A percentile compares a stretch with the other conserved stretches of the same genome.
phyloP scores from a whole-genome alignment of 2,113 vertebrate genomes.

The Antidorcas marsupialis region DNA sequence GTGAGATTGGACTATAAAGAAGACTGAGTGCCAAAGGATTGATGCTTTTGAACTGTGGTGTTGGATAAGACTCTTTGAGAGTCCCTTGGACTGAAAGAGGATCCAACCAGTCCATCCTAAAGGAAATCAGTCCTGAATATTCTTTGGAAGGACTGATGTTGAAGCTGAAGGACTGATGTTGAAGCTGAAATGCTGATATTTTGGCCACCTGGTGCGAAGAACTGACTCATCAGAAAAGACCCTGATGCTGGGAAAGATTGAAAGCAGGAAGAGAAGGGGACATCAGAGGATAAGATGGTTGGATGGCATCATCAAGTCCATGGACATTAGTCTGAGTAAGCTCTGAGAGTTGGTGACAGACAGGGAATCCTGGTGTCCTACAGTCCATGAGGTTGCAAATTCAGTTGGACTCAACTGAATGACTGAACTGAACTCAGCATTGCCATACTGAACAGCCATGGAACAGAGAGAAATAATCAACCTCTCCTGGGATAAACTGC shows the following conservation, averaged over 20 bases:
- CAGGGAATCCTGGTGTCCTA: not conserved
- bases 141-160: not conserved
- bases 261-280: not conserved
- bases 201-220: rapidly evolving
- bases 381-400: not conserved
- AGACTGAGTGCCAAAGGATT: not conserved
- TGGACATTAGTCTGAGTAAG: not conserved
- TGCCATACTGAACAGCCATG: not conserved
- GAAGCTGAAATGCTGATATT: not conserved
- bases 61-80: not conserved
- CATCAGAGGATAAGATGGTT: not conserved
- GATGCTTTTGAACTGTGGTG: not conserved
- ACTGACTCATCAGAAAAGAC: not conserved
- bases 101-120: not conserved
- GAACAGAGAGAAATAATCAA: not conserved
- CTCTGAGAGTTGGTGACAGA: not conserved
- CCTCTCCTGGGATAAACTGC: not conserved
- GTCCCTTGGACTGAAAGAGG: not conserved
- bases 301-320: not conserved
- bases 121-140: not conserved
- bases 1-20: not conserved
- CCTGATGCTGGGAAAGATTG: not conserved
- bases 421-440: not conserved
- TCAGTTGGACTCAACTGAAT: not conserved
- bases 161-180: not conserved